Conservation (phyloP, 2,888 invertebrate species). For the Leptopilina myrica region DNA sequence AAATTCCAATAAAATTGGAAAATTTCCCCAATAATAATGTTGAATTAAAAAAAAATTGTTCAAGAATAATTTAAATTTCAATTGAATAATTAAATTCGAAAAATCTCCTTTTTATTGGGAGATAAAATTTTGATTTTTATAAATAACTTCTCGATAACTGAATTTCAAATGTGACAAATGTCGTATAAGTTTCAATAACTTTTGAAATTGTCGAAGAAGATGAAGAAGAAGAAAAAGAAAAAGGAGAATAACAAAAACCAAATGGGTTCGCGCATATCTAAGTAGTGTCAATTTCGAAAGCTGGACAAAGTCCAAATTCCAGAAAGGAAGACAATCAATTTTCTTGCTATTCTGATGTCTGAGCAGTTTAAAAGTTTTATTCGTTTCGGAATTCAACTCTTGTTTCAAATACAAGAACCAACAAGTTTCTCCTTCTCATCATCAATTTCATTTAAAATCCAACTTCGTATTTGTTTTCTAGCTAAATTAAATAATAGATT, state of each 20-base stretch:
- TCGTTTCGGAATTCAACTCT: neutral
- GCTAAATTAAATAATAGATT: neutral
- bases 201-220: neutral
- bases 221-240: too few species aligned
- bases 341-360: neutral
- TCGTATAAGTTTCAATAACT: slow-evolving; percentile 15
- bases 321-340: slow-evolving; percentile 21
- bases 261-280: slow-evolving; percentile 8
- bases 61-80: too few species aligned
- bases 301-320: slow-evolving; percentile 31
- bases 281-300: slow-evolving; percentile 21
- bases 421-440: neutral
- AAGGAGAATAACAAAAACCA: neutral
- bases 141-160: neutral
- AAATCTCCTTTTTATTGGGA: too few species aligned
- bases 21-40: neutral
- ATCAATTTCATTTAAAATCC: neutral
- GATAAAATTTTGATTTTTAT: too few species aligned
- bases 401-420: slow-evolving; percentile 2
- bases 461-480: neutral
- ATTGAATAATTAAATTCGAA: too few species aligned
- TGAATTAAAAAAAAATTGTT: too few species aligned
- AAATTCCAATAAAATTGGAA: neutral
- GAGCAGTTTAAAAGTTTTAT: slow-evolving; percentile 19
- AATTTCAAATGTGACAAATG: too few species aligned